Evolutionary conservation across 2,797 vertebrate species (phyloP).

Genomic region (Myotis findleyi): DNA sequence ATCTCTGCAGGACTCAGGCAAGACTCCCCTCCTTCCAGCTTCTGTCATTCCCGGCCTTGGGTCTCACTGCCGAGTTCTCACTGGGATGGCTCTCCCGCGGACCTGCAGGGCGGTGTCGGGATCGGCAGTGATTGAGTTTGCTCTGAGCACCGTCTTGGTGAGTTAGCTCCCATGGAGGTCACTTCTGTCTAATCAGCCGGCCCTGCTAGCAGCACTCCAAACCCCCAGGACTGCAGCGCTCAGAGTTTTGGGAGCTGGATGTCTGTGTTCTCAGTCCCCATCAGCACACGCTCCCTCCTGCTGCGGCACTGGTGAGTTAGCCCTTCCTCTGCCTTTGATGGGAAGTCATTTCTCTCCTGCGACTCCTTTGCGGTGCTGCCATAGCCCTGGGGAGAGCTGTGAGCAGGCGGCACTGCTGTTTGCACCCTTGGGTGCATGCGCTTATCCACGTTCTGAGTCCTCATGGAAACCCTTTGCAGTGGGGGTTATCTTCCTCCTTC

Average conservation of each 20-base stretch:
- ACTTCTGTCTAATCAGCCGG: background rate
- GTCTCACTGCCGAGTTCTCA: background rate
- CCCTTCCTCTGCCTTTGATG: background rate
- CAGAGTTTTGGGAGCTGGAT: background rate
- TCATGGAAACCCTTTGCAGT: background rate
- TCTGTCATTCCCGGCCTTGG: background rate
- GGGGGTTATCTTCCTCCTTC: background rate
- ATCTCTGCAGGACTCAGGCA: background rate
- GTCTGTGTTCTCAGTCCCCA: background rate
- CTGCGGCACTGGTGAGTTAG: background rate
- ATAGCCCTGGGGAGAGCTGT: fast-evolving
- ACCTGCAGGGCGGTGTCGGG: background rate
- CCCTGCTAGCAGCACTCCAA: background rate
- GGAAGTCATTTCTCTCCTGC: background rate
- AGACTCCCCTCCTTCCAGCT: background rate
- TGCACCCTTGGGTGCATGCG: fast-evolving
- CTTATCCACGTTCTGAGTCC: background rate
- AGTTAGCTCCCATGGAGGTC: background rate
- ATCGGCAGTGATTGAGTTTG: background rate
- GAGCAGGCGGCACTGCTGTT: fast-evolving
- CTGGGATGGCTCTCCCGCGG: background rate
- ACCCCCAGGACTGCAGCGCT: background rate
- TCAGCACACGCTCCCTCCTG: background rate
- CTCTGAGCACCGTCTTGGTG: background rate
- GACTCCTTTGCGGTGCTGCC: background rate